Base-by-base conservation (phyloP, 2,888 invertebrate genomes). In the Drosophila borborema region DNA sequence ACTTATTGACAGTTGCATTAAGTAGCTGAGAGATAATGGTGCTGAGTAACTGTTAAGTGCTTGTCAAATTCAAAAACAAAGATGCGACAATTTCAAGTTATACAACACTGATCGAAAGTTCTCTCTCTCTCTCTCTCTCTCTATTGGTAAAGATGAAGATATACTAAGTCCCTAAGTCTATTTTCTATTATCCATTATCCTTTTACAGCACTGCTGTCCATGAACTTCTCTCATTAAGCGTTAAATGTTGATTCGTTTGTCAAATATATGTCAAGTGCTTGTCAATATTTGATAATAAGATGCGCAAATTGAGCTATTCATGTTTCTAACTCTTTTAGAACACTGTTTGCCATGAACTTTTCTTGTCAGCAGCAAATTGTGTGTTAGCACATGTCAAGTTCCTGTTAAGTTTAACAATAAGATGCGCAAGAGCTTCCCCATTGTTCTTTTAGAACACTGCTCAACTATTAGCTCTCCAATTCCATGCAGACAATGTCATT, bases 391-490 rank as follows among this genome's bases (percentile, higher is more conserved):
- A 7, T n/a, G 28, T 9, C n/a, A 10, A 49, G 28, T 31, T 31
- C 36, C 7, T 48, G 41, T 28, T 38, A 48, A 55, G 4, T 12
- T 20, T 49, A 23, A 20, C 64, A 36, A 36, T 20, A 10, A 31
- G 23, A 20, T 45, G 28, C 38, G 18, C 5, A 18, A 38, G 12
- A 7, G 23, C 45, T 23, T 14, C 31, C 18, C 12, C 38, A 16
- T 1, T 41, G 53, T 40, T 7, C 14, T 28, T 66, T 40, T 40
- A 8, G 51, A 54, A 28, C 59, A 69, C 54, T 60, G 69, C 9
- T 38, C 48, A 28, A 16, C 59, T 14, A 46, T 38, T 46, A 38
- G 38, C 16, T 6, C 7, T 6, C 0, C 38, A 31, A 31, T 31
- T 31, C 8, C 31, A 38, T 14, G 45, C 36, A 14, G 45, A 38